Base-by-base conservation (phyloP, 2,888 invertebrate genomes). In the Luffia ferchaultella region DNA sequence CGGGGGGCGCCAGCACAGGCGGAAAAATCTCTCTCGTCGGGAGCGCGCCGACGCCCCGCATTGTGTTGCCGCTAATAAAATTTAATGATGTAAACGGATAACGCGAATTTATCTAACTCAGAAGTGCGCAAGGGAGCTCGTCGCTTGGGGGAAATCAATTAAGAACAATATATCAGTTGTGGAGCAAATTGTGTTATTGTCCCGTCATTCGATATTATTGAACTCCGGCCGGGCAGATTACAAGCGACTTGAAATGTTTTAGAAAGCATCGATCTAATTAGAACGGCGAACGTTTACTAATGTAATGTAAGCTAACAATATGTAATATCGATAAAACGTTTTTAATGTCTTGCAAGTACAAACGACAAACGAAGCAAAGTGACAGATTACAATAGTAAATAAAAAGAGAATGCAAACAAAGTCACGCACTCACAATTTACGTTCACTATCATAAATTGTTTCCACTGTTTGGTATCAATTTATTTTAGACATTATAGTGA, bases 41-140 rank as follows among this genome's bases (percentile, higher is more conserved):
- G 65, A 66, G 69, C 65, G 63, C 66, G 64, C 70, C 67, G 63
- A 73, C 69, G 62, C 57, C 59, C 58, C 57, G 71, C 60, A 75
- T 82, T 82, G 78, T 79, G 66, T 73, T 71, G 70, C 70, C 70
- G 71, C 76, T 79, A 80, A 80, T 83, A 82, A 82, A 82, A 82
- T 79, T 79, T 80, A 80, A 82, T 82, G 79, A 77, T 79, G 79
- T 82, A 82, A 83, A 80, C 78, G 79, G 79, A 82, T 80, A 82
- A 73, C 76, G 71, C 69, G 72, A 77, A 79, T 79, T 76, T 75
- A 78, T 79, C n/a, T n/a, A n/a, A 75, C 69, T 73, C 67, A 58
- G 62, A 62, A 71, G 60, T 62, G 67, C 62, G 64, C 62, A 30
- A 59, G 70, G 73, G 66, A 68, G 65, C 59, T 55, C 60, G 60